Evolutionary conservation across 2,113 vertebrate species (phyloP).

Genomic region (Muntiacus muntjak): DNA sequence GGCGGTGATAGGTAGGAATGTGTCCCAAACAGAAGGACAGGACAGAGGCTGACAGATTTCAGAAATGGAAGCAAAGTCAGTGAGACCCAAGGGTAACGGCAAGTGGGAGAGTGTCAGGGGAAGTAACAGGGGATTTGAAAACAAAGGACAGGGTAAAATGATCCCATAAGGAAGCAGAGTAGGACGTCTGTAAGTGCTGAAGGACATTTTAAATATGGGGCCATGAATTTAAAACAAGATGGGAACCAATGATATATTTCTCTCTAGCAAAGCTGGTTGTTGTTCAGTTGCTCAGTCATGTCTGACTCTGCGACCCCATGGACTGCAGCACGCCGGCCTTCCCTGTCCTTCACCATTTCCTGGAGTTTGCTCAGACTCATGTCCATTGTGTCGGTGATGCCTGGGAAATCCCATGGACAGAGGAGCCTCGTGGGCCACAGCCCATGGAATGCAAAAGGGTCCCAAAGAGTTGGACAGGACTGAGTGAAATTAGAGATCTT

Average conservation of each 20-base stretch:
- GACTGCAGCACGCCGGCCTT: background rate
- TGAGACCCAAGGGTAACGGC: background rate
- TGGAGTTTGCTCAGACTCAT: background rate
- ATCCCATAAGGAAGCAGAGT: background rate
- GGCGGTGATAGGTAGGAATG: background rate
- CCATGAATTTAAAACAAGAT: background rate
- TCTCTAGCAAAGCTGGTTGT: background rate
- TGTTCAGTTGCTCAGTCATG: background rate
- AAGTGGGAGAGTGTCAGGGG: background rate
- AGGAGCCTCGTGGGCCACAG: background rate
- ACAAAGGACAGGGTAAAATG: background rate
- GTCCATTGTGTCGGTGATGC: background rate
- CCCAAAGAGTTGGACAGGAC: background rate
- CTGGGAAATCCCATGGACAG: background rate
- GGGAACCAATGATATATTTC: background rate
- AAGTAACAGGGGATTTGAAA: background rate
- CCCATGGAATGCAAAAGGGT: background rate
- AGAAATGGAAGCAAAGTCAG: background rate
- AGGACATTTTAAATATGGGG: background rate
- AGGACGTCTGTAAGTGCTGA: background rate
- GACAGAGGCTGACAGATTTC: background rate
- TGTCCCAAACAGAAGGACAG: background rate
- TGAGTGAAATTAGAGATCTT: background rate
- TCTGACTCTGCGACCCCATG: background rate
- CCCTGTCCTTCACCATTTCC: background rate